A percentile compares a stretch with the other conserved stretches of the same genome.
phyloP scores from a whole-genome alignment of 2,888 invertebrate species.

The Noctuana brunneofusca region DNA sequence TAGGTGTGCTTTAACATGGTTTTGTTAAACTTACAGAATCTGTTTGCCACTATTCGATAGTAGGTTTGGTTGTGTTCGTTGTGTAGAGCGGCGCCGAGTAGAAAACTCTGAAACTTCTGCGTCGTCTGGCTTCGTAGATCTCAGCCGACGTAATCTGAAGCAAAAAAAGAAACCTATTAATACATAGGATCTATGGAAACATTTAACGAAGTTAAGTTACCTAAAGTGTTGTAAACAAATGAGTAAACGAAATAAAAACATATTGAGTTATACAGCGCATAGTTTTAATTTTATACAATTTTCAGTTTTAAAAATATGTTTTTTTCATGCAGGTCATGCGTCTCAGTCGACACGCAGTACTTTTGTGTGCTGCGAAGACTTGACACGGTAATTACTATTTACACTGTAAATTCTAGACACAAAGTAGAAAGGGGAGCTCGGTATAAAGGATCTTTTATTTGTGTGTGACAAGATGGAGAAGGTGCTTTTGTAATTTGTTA shows the following conservation, averaged over 20 bases:
- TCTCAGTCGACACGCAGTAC: slow-evolving; percentile 23
- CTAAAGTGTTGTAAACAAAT: too few relatives aligned
- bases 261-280: neutral
- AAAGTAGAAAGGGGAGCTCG: slow-evolving; percentile 19
- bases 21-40: slow-evolving; percentile 62
- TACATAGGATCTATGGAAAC: too few relatives aligned
- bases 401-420: slow-evolving; percentile 27
- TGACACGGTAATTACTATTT: slow-evolving; percentile 33
- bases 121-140: neutral
- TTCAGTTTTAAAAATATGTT: neutral
- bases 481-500: neutral
- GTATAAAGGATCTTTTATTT: slow-evolving; percentile 15
- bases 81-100: neutral
- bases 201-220: too few relatives aligned
- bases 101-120: slow-evolving; percentile 9
- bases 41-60: slow-evolving; percentile 50
- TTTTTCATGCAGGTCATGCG: slow-evolving; percentile 18
- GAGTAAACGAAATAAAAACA: neutral
- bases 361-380: slow-evolving; percentile 16
- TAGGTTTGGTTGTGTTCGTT: slow-evolving; percentile 45
- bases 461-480: slow-evolving; percentile 7
- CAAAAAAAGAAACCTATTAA: neutral
- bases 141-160: neutral
- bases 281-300: neutral
- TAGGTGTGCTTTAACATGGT: slow-evolving; percentile 44